phyloP scores from a whole-genome alignment of 1,140 invertebrate species.

The Metopolophium dirhodum region DNA sequence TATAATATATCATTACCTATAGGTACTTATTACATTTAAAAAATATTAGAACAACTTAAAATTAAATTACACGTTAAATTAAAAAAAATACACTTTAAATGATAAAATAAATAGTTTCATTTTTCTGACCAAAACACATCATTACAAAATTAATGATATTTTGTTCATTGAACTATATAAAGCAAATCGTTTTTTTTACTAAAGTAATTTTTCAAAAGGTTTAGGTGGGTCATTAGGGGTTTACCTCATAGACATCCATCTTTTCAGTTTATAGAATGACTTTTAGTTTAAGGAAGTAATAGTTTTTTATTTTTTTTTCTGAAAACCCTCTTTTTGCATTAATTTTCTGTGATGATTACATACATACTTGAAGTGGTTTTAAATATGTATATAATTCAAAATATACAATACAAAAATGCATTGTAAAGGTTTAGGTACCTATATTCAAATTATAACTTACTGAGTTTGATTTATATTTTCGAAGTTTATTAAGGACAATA shows the following conservation, averaged over 20 bases:
- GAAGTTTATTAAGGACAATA: neutral
- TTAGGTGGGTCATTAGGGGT: neutral
- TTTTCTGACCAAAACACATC: neutral
- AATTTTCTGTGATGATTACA: neutral
- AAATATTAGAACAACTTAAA: neutral
- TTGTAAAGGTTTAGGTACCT: too few relatives aligned
- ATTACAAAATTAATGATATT: neutral
- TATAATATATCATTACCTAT: too few relatives aligned
- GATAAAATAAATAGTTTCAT: neutral
- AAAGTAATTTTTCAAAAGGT: neutral
- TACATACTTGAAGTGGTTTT: neutral
- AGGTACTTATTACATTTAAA: too few relatives aligned
- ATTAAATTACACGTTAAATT: neutral
- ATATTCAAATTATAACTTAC: neutral
- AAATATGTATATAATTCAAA: neutral
- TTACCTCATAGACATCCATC: neutral
- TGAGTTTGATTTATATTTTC: neutral
- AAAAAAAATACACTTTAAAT: neutral
- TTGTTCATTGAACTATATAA: neutral
- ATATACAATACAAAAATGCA: neutral
- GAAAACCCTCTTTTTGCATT: neutral
- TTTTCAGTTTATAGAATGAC: slow-evolving; percentile 18
- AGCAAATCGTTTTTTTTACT: neutral
- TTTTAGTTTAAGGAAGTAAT: neutral
- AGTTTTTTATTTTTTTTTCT: neutral